Base-by-base conservation (phyloP, 92 coral and sea anemone species). In the Diadumene lineata region DNA sequence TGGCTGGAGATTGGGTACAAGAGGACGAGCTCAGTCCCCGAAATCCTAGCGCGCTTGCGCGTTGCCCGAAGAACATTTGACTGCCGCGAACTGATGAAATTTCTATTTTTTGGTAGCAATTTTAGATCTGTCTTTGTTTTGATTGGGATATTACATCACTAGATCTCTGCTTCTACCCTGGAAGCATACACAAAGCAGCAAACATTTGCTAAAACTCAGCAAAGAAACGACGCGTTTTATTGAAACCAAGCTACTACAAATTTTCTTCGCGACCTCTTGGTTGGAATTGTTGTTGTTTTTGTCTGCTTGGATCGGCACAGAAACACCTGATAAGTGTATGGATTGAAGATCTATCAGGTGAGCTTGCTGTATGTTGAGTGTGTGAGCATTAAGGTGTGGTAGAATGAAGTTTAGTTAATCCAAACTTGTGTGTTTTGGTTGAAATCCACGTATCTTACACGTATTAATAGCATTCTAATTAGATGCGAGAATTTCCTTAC, bases 61-160 rank as follows among this genome's bases (percentile, higher is more conserved):
- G 33, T 34, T 77, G 17, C 70, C 66, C 65, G 23, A 1, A n/a
- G 69, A 78, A 53, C 64, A 51, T 30, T 70, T 22, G 16, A 60
- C 69, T 58, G 62, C 33, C 62, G 79, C 18, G 43, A 31, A 46
- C 67, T 78, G 82, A 78, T 68, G 82, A 78, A 78, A 78, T 69
- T 32, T 68, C 68, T 57, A 56, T 44, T 50, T 48, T 31, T 51
- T 66, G 0, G 50, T 0, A 9, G 66, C 6, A 65, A 64, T 43
- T 31, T 24, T 19, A 56, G 78, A 38, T 60, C 68, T 70, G 79
- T 73, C 71, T 31, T 70, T 79, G 84, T 79, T 79, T 70, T 60
- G 70, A 61, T 79, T 70, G 31, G 64, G 72, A 34, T 57, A 31
- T 79, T 70, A 79, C 77, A 79, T 79, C 84, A 79, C 50, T 32